These are phyloP conservation scores for Siderastrea siderea DNA, from an alignment of 92 coral and sea anemone genomes.

Conservation along the genomic window DNA sequence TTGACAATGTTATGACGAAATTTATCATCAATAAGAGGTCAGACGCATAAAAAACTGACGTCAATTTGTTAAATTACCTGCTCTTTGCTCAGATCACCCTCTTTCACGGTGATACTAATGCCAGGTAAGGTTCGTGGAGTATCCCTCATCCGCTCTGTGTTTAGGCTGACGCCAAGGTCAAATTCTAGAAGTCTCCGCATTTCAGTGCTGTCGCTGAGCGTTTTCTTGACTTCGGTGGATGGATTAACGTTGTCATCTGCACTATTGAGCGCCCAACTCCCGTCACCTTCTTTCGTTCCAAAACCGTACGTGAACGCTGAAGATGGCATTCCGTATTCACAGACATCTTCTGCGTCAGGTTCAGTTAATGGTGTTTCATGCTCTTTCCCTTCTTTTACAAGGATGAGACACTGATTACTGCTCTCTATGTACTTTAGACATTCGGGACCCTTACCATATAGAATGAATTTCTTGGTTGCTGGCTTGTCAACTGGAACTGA, in stretches of 20 bases:
- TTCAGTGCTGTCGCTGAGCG: too few species aligned
- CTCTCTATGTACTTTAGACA: slow-evolving; percentile 29
- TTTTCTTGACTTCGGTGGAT: too few species aligned
- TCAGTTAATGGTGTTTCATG: background rate
- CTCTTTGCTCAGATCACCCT: slow-evolving; percentile 46
- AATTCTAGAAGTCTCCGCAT: too few species aligned
- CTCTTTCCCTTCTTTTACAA: background rate
- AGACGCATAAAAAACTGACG: too few species aligned
- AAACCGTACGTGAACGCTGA: slow-evolving; percentile 16
- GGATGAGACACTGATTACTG: slow-evolving; percentile 39
- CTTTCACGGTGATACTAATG: slow-evolving; percentile 51
- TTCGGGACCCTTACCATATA: slow-evolving; percentile 17
- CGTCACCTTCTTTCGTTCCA: slow-evolving; percentile 41
- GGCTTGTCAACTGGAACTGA: slow-evolving; percentile 66
- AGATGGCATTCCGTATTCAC: background rate
- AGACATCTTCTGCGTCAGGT: background rate
- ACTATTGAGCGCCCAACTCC: too few species aligned
- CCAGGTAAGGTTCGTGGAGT: background rate
- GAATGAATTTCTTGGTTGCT: slow-evolving; percentile 72
- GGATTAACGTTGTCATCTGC: slow-evolving; percentile 79
- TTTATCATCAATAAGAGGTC: background rate
- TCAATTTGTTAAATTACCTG: slow-evolving; percentile 6
- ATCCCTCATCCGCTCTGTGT: background rate
- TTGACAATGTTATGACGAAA: too few species aligned
- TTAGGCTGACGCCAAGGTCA: too few species aligned